A percentile compares a stretch with the other conserved stretches of the same genome.
Evolutionary conservation across 2,888 invertebrate species (phyloP).

Genomic region (Nephrocerus scutellatus): DNA sequence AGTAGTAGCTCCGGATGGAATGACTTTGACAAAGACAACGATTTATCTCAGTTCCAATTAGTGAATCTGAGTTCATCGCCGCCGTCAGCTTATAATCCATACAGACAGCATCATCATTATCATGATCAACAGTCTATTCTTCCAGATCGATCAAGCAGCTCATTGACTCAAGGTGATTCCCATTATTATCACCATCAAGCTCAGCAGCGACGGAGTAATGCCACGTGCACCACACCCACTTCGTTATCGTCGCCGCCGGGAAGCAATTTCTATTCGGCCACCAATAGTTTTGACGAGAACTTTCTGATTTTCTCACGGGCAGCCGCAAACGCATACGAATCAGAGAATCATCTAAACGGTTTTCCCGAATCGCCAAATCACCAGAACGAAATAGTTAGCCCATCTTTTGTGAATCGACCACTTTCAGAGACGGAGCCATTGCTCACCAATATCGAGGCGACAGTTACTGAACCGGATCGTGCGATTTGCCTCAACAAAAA

Average conservation of each 20-base stretch:
- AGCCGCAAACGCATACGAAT: slow-evolving; percentile 14
- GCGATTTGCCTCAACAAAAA: slow-evolving; percentile 43
- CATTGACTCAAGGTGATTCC: no score
- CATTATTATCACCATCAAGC: slow-evolving; percentile 8
- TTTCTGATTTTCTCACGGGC: slow-evolving; percentile 38
- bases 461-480: slow-evolving; percentile 37
- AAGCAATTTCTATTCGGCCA: slow-evolving; percentile 38
- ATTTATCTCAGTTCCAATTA: slow-evolving; percentile 26
- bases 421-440: slow-evolving; percentile 44
- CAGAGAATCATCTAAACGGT: neutral
- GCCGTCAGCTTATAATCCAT: slow-evolving; percentile 20
- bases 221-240: slow-evolving; percentile 1
- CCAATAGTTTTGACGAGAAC: slow-evolving; percentile 40
- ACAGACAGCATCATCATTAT: no score
- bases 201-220: slow-evolving; percentile 15
- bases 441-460: slow-evolving; percentile 40
- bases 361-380: neutral
- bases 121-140: no score
- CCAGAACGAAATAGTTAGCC: slow-evolving; percentile 21
- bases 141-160: no score
- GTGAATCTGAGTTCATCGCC: slow-evolving; percentile 29
- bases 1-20: neutral
- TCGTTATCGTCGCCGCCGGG: slow-evolving; percentile 19
- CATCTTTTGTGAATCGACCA: slow-evolving; percentile 29
- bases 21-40: slow-evolving; percentile 3